Conservation (phyloP, 2,797 vertebrate genomes). For the Sebastes miniatus region DNA sequence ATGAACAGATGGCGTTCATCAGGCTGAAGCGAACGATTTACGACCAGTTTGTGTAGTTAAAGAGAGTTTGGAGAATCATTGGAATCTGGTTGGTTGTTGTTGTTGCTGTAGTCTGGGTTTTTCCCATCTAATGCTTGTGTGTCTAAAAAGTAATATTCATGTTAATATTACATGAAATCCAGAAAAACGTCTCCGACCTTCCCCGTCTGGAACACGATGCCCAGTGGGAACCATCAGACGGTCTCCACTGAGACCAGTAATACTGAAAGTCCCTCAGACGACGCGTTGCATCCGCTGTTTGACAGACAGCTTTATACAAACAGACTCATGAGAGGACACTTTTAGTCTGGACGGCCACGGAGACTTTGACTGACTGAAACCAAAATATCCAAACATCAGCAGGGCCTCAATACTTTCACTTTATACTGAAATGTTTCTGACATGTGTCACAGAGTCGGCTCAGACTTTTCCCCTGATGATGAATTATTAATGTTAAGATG, state of each 20-base stretch:
- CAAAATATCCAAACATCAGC: not conserved
- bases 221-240: slow-evolving; percentile 43
- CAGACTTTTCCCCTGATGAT: not conserved
- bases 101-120: not conserved
- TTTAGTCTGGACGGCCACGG: not conserved
- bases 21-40: not conserved
- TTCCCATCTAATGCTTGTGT: not conserved
- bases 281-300: slow-evolving; percentile 28
- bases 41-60: not conserved
- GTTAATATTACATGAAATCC: not conserved
- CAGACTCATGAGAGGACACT: not conserved
- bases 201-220: not conserved
- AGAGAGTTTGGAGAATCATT: not conserved
- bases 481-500: no score
- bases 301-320: slow-evolving; percentile 41
- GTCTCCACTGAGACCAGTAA: slow-evolving; percentile 38
- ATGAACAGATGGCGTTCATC: not conserved
- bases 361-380: not conserved
- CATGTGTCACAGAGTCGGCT: no score
- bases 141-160: not conserved
- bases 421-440: no score
- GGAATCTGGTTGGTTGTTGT: not conserved
- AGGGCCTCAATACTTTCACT: no score
- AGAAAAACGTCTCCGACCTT: not conserved
- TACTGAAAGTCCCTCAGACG: slow-evolving; percentile 11